phyloP scores from a whole-genome alignment of 2,797 vertebrate species.

The Rhincodon typus region DNA sequence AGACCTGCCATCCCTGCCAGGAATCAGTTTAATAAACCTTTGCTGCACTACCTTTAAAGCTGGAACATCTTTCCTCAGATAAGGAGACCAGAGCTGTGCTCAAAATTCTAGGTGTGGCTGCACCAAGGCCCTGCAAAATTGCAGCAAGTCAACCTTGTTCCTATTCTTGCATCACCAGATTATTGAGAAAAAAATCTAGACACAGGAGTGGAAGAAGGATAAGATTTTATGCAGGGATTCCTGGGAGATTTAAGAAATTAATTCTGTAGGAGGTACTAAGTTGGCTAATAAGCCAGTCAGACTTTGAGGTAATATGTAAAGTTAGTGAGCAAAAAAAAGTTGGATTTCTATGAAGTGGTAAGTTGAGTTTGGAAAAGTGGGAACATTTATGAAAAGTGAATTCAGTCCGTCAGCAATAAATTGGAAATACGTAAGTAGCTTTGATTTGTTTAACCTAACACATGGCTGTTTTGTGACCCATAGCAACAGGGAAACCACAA shows the following conservation, averaged over 20 bases:
- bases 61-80: too few relatives aligned
- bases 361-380: background rate
- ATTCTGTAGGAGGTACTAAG: background rate
- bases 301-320: background rate
- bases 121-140: too few relatives aligned
- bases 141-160: too few relatives aligned
- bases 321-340: background rate
- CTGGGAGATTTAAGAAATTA: background rate
- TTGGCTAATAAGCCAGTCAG: background rate
- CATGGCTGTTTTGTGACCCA: background rate
- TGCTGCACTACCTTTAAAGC: too few relatives aligned
- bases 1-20: too few relatives aligned
- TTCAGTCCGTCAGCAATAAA: background rate
- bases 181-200: background rate
- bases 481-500: background rate
- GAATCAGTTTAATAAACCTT: too few relatives aligned
- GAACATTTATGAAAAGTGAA: background rate
- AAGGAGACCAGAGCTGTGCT: too few relatives aligned
- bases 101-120: too few relatives aligned
- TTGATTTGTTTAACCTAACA: background rate
- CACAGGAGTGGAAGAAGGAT: too few relatives aligned
- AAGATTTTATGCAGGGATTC: background rate
- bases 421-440: background rate
- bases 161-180: background rate
- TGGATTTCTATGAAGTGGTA: background rate